A percentile compares a stretch with the other conserved stretches of the same genome.
phyloP scores from a whole-genome alignment of 1,140 invertebrate genomes.

The Caerostris darwini region DNA sequence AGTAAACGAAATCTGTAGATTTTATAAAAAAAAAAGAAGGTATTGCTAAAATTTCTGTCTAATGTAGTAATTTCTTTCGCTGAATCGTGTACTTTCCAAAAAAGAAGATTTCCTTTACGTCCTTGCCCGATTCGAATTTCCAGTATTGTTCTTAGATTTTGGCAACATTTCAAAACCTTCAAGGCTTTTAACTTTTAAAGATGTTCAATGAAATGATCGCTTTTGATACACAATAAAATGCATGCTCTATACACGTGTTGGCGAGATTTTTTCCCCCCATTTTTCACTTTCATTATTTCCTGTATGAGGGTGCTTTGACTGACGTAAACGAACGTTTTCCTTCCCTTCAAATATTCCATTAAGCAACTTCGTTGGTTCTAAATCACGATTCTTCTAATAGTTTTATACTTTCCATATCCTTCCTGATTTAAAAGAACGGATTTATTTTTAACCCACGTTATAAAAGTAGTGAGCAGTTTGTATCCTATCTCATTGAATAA shows the following conservation, averaged over 20 bases:
- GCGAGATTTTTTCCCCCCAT: not conserved
- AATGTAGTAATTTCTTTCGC: not conserved
- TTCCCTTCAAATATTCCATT: not conserved
- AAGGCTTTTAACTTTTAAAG: not conserved
- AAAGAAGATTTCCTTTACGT: not conserved
- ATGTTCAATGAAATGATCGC: not conserved
- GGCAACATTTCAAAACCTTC: constrained; percentile 8
- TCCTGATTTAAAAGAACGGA: too few species aligned
- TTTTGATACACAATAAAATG: not conserved
- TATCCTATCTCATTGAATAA: too few species aligned
- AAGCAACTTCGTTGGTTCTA: too few species aligned
- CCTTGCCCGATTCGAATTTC: not conserved
- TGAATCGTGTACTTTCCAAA: not conserved
- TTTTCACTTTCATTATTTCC: not conserved
- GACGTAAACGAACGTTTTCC: not conserved
- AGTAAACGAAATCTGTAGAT: too few species aligned
- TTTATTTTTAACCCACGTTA: too few species aligned
- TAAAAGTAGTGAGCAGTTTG: too few species aligned
- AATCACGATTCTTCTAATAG: too few species aligned
- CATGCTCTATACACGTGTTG: not conserved
- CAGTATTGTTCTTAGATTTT: not conserved
- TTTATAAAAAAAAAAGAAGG: too few species aligned
- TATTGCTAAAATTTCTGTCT: too few species aligned
- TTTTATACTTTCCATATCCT: too few species aligned
- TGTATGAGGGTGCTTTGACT: not conserved